phyloP scores from a whole-genome alignment of 2,888 invertebrate genomes.

The Drosophila limbata region DNA sequence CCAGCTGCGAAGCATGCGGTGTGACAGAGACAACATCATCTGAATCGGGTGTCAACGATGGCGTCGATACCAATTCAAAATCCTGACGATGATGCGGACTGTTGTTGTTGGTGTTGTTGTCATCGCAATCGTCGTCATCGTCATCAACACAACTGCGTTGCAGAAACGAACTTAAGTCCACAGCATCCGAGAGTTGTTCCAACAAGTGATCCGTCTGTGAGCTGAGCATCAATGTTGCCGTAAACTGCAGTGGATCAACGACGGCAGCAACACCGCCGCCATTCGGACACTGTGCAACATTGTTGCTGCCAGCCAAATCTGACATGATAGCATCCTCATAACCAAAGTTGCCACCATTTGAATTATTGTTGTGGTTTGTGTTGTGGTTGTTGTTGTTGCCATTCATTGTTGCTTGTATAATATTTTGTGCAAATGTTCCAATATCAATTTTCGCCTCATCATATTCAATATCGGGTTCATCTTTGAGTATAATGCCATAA shows the following conservation, averaged over 20 bases:
- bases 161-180: conserved; percentile 91
- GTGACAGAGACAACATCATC: conserved; percentile 75
- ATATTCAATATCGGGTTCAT: conserved; percentile 92
- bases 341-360: conserved; percentile 72
- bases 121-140: conserved; percentile 53
- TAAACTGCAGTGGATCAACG: conserved; percentile 93
- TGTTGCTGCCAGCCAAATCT: conserved; percentile 87
- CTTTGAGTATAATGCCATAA: conserved; percentile 92
- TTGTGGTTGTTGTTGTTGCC: background rate
- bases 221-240: conserved; percentile 92
- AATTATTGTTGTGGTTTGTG: background rate
- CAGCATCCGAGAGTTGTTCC: conserved; percentile 92
- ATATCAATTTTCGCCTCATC: conserved; percentile 91
- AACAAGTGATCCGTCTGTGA: conserved; percentile 91
- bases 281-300: conserved; percentile 68
- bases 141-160: conserved; percentile 88
- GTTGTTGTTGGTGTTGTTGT: conserved; percentile 74
- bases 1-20: conserved; percentile 86
- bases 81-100: conserved; percentile 86
- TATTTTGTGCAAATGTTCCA: conserved; percentile 83
- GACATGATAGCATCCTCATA: conserved; percentile 94
- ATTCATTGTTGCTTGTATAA: conserved; percentile 81
- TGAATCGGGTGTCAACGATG: conserved; percentile 90
- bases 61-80: conserved; percentile 90
- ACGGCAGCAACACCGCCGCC: conserved; percentile 81